Conservation (phyloP, 37 sponge, comb jelly and placozoan species). For the Spongilla lacustris region DNA sequence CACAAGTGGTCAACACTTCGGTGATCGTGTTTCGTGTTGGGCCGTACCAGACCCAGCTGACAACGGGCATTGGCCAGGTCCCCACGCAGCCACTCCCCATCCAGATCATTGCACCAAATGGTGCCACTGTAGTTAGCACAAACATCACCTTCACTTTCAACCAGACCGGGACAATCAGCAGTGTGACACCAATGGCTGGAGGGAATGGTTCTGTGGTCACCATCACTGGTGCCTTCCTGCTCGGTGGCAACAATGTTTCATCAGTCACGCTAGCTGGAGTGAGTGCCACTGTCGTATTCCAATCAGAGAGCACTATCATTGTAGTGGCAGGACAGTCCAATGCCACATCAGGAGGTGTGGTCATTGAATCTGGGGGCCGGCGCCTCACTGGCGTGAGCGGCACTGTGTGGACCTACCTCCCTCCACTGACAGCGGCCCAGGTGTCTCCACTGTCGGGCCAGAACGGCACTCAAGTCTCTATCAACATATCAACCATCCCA, state of each 20-base stretch:
- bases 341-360: slow-evolving; percentile 4
- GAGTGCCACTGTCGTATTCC: slow-evolving; percentile 3
- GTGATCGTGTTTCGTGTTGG: slow-evolving; percentile 26
- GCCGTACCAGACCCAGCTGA: slow-evolving; percentile 7
- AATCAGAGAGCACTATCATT: slow-evolving; percentile 7
- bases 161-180: neutral
- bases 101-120: slow-evolving; percentile 29
- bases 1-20: slow-evolving; percentile 19
- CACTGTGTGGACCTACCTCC: slow-evolving; percentile 66
- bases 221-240: slow-evolving; percentile 60
- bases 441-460: slow-evolving; percentile 62
- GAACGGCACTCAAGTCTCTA: slow-evolving; percentile 66
- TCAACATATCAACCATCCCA: slow-evolving; percentile 18
- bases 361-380: slow-evolving; percentile 27
- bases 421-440: slow-evolving; percentile 3
- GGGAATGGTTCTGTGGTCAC: slow-evolving; percentile 36
- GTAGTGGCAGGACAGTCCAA: slow-evolving; percentile 32
- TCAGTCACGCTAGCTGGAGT: slow-evolving; percentile 44
- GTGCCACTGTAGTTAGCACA: slow-evolving; percentile 24
- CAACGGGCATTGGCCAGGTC: neutral
- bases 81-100: slow-evolving; percentile 45
- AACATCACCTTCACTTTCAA: slow-evolving; percentile 34
- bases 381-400: slow-evolving; percentile 29
- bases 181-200: slow-evolving; percentile 50
- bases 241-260: neutral